Percentiles rank a stretch among this genome's conserved stretches.
Evolutionary conservation across 2,888 invertebrate species (phyloP).

Genomic region (Tupiocoris notatus): DNA sequence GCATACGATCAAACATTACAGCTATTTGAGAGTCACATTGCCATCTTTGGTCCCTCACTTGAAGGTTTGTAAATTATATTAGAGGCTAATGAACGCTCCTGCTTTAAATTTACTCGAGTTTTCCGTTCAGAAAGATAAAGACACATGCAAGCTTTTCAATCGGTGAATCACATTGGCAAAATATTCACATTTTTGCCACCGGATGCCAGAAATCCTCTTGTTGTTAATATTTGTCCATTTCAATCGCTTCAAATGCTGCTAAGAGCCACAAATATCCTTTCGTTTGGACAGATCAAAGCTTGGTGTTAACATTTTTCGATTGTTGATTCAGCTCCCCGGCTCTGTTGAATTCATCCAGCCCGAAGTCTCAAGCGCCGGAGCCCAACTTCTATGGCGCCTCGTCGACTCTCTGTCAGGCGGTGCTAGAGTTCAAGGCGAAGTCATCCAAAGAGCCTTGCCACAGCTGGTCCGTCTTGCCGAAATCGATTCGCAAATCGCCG

Average conservation of each 20-base stretch:
- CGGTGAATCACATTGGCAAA: too few relatives aligned
- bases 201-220: too few relatives aligned
- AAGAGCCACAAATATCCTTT: too few relatives aligned
- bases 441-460: constrained; percentile 43
- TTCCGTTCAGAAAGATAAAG: too few relatives aligned
- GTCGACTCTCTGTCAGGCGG: constrained; percentile 43
- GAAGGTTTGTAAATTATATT: constrained; percentile 56
- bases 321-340: constrained; percentile 54
- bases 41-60: constrained; percentile 81
- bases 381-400: constrained; percentile 44
- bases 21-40: constrained; percentile 88
- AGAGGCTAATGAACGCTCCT: constrained; percentile 59
- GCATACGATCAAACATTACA: constrained; percentile 89
- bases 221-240: too few relatives aligned
- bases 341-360: constrained; percentile 46
- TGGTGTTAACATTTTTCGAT: too few relatives aligned
- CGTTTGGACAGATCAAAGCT: too few relatives aligned
- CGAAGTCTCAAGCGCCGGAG: constrained; percentile 41
- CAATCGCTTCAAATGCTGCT: too few relatives aligned
- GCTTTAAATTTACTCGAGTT: constrained; percentile 52
- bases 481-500: constrained; percentile 74
- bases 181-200: too few relatives aligned
- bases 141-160: too few relatives aligned
- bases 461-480: constrained; percentile 60
- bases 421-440: constrained; percentile 42